Conservation (phyloP, 2,888 invertebrate species). For the Tenthredo mesomela region DNA sequence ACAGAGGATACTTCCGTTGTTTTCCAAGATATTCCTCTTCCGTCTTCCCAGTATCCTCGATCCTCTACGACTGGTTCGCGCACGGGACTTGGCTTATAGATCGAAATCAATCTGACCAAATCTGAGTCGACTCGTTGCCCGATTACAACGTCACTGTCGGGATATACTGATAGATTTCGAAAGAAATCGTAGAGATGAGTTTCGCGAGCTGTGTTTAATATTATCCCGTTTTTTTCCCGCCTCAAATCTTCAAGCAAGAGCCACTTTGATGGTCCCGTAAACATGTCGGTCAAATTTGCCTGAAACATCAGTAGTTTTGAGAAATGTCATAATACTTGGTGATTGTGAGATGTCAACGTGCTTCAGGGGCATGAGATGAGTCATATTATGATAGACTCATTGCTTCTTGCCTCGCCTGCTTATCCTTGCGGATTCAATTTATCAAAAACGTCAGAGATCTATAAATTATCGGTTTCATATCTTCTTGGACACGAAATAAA, state of each 20-base stretch:
- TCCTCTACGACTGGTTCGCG: conserved; percentile 64
- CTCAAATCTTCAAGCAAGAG: conserved; percentile 64
- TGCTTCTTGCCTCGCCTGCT: no score
- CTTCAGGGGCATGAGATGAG: no score
- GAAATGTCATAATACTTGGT: not conserved
- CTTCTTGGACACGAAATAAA: not conserved
- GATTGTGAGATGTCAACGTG: no score
- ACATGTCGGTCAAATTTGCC: conserved; percentile 66
- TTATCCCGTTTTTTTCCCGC: conserved; percentile 8
- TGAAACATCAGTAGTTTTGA: conserved; percentile 53
- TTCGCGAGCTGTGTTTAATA: not conserved
- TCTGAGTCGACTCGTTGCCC: conserved; percentile 55
- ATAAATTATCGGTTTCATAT: not conserved
- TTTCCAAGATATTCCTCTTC: conserved; percentile 58
- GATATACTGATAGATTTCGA: conserved; percentile 61
- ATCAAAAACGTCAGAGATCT: not conserved
- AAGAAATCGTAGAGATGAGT: conserved; percentile 57
- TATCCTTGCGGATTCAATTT: not conserved
- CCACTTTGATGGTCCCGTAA: conserved; percentile 69
- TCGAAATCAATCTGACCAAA: conserved; percentile 62
- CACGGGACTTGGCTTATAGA: conserved; percentile 67
- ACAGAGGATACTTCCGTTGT: conserved; percentile 62
- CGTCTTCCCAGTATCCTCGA: conserved; percentile 67
- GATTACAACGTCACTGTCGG: conserved; percentile 70
- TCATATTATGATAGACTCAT: no score